Conservation (phyloP, 2,113 vertebrate species). For the Cathartes aura region DNA sequence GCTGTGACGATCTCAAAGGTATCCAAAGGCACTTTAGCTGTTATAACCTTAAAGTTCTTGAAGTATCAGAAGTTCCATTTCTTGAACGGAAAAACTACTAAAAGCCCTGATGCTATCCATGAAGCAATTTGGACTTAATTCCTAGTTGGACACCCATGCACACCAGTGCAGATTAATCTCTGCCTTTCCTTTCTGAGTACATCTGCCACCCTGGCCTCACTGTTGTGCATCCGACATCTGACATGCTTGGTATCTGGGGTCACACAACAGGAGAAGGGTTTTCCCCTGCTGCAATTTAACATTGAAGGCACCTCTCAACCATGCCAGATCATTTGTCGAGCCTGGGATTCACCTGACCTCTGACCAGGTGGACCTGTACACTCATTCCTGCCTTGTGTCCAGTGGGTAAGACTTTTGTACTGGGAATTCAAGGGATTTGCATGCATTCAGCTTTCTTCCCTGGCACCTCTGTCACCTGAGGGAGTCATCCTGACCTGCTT, state of each 20-base stretch:
- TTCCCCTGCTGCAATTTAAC: not conserved
- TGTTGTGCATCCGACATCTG: not conserved
- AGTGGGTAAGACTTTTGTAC: not conserved
- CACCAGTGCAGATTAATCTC: not conserved
- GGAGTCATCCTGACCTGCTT: not conserved
- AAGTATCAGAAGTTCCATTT: not conserved
- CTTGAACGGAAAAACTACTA: not conserved
- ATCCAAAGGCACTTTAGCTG: not conserved
- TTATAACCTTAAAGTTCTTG: not conserved
- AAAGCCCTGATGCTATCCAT: not conserved
- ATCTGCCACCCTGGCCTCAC: not conserved
- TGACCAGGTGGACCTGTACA: not conserved
- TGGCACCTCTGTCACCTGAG: not conserved
- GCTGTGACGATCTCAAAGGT: not conserved
- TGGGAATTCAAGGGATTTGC: not conserved
- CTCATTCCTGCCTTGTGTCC: not conserved
- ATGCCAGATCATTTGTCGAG: not conserved
- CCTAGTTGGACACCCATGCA: rapidly evolving
- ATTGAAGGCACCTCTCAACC: not conserved
- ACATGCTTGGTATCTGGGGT: rapidly evolving
- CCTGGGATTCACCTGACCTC: not conserved
- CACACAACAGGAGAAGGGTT: not conserved
- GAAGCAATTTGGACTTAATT: not conserved
- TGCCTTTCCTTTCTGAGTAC: not conserved
- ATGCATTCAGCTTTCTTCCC: not conserved